Base-by-base conservation (phyloP, 2,888 invertebrate genomes). In the Romanomermis culicivorax region DNA sequence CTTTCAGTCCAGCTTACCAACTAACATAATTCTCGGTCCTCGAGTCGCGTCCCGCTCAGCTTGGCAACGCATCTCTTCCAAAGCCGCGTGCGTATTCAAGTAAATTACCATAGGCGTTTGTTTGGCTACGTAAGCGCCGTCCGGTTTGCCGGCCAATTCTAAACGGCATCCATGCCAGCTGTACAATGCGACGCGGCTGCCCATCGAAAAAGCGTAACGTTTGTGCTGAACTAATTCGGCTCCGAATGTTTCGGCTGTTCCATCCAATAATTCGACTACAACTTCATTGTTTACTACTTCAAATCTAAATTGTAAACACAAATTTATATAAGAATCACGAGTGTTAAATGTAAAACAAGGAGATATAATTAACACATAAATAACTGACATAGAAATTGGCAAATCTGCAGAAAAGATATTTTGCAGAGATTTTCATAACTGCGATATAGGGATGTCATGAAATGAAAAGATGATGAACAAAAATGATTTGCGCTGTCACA, bases 41-140 rank as follows among this genome's bases (percentile, higher is more conserved):
- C 57, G 52, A 17, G 47, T 49, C 29, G 61, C 76, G 62, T 72
- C 70, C 30, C 79, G 79, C 61, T 86, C 87, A 0, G 89, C 85
- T 29, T 80, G 79, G 43, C 79, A 77, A 59, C 95, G 75, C 72
- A 89, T 78, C 63, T 86, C 82, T 68, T 97, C 95, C 59, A 97
- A 74, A 0, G 87, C 89, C 11, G 85, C 86, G 70, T 97, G 95
- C 23, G 86, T 85, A 71, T 97, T 97, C 2, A 91, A 74, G 69
- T 97, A 97, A 60, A 89, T 80, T 7, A 80, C 80, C 89, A 91
- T 93, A 0, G 93, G 93, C 0, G 95, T 95, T 68, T 93, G 89
- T 69, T 86, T 87, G 0, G 93, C 86, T 0, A 88, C 78, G 69
- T 95, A 95, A 60, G 83, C 85, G 27, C 87, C 87, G 70, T 91